Conservation (phyloP, 2,797 vertebrate genomes). For the Nothura maculosa region DNA sequence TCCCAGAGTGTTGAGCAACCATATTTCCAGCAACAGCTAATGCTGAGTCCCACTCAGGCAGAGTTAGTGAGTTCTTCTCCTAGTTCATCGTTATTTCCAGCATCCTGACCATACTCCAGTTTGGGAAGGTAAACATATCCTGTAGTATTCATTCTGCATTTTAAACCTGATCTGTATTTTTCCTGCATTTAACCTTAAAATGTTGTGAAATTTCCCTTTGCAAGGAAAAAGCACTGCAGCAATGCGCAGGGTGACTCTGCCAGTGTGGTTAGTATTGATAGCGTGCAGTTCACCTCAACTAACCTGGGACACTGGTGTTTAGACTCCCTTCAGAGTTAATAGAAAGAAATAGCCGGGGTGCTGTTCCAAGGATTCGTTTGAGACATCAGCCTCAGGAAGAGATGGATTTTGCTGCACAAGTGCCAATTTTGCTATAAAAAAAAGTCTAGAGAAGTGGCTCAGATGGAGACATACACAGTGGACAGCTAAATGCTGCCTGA, state of each 20-base stretch:
- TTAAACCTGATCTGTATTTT: background rate
- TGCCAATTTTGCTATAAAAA: background rate
- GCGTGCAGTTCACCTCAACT: background rate
- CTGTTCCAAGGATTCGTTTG: background rate
- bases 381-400: background rate
- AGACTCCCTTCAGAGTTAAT: background rate
- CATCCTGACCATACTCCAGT: fast-evolving
- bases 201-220: background rate
- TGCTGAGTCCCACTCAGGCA: background rate
- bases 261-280: background rate
- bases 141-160: background rate
- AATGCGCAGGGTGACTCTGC: background rate
- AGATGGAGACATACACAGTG: background rate
- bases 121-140: background rate
- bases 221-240: background rate
- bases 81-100: fast-evolving
- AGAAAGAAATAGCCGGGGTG: background rate
- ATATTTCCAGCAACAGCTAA: background rate
- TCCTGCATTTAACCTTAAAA: background rate
- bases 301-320: background rate
- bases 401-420: background rate
- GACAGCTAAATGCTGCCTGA: background rate
- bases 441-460: background rate
- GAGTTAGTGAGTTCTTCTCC: background rate
- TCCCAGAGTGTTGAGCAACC: background rate